Conservation (phyloP, 2,113 vertebrate species). For the Dissostichus mawsoni region DNA sequence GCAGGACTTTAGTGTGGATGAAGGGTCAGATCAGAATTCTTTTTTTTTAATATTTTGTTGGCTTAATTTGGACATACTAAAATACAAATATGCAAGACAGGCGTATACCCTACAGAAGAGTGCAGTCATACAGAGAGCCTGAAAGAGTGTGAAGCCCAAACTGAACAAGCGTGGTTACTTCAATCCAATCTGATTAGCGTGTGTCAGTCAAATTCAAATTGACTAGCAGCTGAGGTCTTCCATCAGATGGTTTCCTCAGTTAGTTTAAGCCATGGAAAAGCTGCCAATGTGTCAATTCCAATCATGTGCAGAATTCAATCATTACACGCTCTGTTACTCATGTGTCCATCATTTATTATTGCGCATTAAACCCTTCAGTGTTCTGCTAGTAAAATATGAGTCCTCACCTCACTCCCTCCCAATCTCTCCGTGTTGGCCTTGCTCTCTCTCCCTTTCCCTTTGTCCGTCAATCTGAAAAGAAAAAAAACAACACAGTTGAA, state of each 20-base stretch:
- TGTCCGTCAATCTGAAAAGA: conserved; percentile 43
- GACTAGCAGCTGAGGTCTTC: conserved; percentile 53
- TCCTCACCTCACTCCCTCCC: background rate
- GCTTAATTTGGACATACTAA: background rate
- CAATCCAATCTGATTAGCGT: conserved; percentile 49
- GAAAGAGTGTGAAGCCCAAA: conserved; percentile 4
- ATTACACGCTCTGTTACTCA: conserved; percentile 51
- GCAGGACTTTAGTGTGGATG: background rate
- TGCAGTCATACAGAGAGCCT: background rate
- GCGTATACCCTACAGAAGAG: background rate
- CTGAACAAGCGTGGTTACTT: conserved; percentile 30
- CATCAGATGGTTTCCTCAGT: conserved; percentile 47
- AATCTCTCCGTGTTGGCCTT: background rate
- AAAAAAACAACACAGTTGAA: conserved; percentile 38
- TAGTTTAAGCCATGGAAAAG: conserved; percentile 33
- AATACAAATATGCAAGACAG: conserved; percentile 1
- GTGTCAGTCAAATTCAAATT: conserved; percentile 66
- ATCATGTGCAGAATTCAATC: conserved; percentile 50
- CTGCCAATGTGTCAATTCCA: conserved; percentile 67
- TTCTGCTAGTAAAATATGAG: conserved; percentile 28
- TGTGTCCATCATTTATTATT: conserved; percentile 57
- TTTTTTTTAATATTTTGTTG: background rate
- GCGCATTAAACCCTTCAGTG: conserved; percentile 39
- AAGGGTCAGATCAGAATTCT: background rate
- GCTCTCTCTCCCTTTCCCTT: background rate